A percentile compares a stretch with the other conserved stretches of the same genome.
Evolutionary conservation across 2,888 invertebrate species (phyloP).

Genomic region (Lasioglossum marginatum): DNA sequence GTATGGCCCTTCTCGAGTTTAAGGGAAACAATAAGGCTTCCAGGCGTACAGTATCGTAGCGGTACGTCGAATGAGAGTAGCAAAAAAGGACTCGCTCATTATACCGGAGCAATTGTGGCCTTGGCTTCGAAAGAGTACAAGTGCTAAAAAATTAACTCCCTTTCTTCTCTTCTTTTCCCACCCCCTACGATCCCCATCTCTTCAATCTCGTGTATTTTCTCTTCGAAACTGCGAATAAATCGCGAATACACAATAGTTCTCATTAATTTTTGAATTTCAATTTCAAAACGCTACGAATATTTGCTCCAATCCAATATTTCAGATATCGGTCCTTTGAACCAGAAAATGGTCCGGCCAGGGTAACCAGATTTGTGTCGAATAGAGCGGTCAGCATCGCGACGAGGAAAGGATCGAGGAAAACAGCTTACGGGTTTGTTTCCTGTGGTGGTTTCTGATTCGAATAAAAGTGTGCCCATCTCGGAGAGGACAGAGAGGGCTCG

Average conservation of each 20-base stretch:
- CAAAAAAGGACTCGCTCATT: slow-evolving; percentile 29
- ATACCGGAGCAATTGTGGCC: slow-evolving; percentile 26
- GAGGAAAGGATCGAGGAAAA: neutral
- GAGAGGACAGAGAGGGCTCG: neutral
- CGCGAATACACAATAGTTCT: neutral
- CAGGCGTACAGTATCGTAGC: slow-evolving; percentile 43
- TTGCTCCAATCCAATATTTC: too few species aligned
- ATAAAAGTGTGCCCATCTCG: neutral
- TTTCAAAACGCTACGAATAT: too few species aligned
- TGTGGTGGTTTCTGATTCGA: neutral
- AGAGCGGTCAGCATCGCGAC: neutral
- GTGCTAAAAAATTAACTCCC: slow-evolving; percentile 1
- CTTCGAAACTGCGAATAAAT: neutral
- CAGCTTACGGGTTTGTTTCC: neutral
- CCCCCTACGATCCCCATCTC: neutral
- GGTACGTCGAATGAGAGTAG: slow-evolving; percentile 34
- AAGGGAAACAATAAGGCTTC: slow-evolving; percentile 62
- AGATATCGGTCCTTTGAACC: neutral
- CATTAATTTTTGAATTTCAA: neutral
- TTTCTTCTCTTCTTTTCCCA: neutral
- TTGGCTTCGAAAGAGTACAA: slow-evolving; percentile 9
- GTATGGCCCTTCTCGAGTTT: slow-evolving; percentile 56
- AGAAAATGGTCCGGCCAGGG: neutral
- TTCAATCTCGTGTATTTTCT: neutral
- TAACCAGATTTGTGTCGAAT: neutral